Percentiles rank a stretch among this genome's conserved stretches.
phyloP scores from a whole-genome alignment of 2,113 vertebrate species.

The Periophthalmus modestus region DNA sequence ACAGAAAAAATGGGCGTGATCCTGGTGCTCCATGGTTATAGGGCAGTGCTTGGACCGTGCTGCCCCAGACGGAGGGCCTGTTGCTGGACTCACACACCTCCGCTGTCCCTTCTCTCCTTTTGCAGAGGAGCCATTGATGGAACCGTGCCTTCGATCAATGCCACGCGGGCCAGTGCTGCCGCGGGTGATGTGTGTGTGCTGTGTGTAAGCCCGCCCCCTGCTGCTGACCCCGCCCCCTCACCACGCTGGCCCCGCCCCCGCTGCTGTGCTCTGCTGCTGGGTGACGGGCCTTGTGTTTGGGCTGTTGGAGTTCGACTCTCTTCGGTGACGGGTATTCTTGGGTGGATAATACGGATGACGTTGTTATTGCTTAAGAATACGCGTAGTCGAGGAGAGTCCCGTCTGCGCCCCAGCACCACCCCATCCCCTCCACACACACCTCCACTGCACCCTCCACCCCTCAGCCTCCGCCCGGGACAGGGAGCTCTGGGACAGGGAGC shows the following conservation, averaged over 20 bases:
- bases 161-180: conserved; percentile 30
- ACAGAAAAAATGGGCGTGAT: too few species aligned
- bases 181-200: conserved; percentile 34
- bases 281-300: conserved; percentile 65
- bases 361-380: conserved; percentile 99
- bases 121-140: conserved; percentile 81
- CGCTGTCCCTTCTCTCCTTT: conserved; percentile 78
- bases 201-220: conserved; percentile 55
- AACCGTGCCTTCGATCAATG: conserved; percentile 79
- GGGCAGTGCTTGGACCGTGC: conserved; percentile 19
- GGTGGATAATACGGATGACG: conserved; percentile 99
- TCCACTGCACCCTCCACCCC: conserved; percentile 36
- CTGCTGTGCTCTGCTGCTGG: conserved; percentile 52
- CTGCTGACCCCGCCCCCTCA: conserved; percentile 13
- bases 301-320: conserved; percentile 88
- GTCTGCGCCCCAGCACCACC: conserved; percentile 82
- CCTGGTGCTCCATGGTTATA: background rate
- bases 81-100: conserved; percentile 72
- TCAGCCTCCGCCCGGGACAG: conserved; percentile 53
- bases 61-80: conserved; percentile 32
- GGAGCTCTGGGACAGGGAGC: conserved; percentile 41
- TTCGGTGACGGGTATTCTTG: conserved; percentile 99
- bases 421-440: conserved; percentile 34
- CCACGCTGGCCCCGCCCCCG: conserved; percentile 32
- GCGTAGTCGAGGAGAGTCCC: conserved; percentile 99